These are phyloP conservation scores for Pocillopora verrucosa DNA, from an alignment of 64 coral and sea anemone species.

Conservation along the genomic window DNA sequence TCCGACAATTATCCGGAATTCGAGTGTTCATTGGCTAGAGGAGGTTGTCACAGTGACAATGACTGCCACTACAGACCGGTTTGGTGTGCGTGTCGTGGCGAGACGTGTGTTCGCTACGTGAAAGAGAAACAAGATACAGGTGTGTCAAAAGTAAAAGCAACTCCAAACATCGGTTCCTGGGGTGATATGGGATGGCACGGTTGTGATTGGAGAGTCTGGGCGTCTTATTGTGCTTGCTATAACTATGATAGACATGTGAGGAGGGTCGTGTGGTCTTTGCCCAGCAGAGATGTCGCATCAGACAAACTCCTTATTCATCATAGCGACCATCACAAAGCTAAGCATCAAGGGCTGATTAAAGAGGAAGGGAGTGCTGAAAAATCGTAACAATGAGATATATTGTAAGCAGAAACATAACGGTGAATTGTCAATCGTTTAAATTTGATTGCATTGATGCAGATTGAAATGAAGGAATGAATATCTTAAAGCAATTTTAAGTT, in stretches of 20 bases:
- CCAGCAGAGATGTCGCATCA: neutral
- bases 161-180: neutral
- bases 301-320: too few relatives aligned
- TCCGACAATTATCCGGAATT: conserved; percentile 8
- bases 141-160: neutral
- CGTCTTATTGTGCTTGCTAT: neutral
- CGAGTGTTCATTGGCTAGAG: conserved; percentile 30
- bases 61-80: conserved; percentile 30
- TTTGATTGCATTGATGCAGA: too few relatives aligned
- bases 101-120: conserved; percentile 47
- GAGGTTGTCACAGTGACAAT: conserved; percentile 27
- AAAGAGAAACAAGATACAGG: neutral
- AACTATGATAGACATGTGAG: neutral
- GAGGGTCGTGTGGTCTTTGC: neutral
- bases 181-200: conserved; percentile 20
- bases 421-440: too few relatives aligned
- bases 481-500: too few relatives aligned
- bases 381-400: too few relatives aligned
- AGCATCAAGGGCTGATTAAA: too few relatives aligned
- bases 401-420: too few relatives aligned
- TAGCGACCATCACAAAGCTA: too few relatives aligned
- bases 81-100: conserved; percentile 30
- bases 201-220: conserved; percentile 27
- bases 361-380: too few relatives aligned
- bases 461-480: too few relatives aligned